Evolutionary conservation across 2,888 invertebrate genomes (phyloP).

Genomic region (Cantharis rustica): DNA sequence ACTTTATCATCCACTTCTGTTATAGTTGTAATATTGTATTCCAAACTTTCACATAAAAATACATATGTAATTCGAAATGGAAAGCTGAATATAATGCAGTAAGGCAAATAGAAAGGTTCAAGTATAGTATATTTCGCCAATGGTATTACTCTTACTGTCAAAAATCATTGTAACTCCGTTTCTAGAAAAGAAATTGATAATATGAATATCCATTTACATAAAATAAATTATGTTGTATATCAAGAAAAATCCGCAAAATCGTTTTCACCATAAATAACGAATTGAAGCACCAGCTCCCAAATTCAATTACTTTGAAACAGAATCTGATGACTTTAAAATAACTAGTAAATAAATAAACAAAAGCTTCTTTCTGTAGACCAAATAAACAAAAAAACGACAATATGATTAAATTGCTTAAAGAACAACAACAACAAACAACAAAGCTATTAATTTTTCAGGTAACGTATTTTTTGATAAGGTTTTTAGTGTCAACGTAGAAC

Average conservation of each 20-base stretch:
- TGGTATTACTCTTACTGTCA: not conserved
- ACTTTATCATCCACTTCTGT: not conserved
- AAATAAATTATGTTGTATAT: not conserved
- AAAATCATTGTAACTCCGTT: not conserved
- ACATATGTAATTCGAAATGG: not conserved
- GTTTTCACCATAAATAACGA: not conserved
- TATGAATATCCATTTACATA: not conserved
- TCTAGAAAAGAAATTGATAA: not conserved
- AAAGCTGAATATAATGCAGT: not conserved
- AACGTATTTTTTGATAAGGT: no score
- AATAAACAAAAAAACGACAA: not conserved
- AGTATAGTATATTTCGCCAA: not conserved
- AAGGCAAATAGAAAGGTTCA: not conserved
- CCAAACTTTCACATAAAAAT: not conserved
- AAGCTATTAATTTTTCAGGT: not conserved
- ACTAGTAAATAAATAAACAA: not conserved
- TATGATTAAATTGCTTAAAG: not conserved
- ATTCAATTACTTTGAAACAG: not conserved
- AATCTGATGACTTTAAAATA: not conserved
- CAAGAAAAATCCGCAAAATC: not conserved
- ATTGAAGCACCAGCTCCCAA: not conserved
- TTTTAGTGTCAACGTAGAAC: no score
- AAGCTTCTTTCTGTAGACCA: not conserved
- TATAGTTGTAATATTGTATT: not conserved
- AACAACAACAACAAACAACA: not conserved